Percentiles rank a stretch among this genome's conserved stretches.
phyloP scores from a whole-genome alignment of 2,113 vertebrate species.

The Stictonetta naevosa region DNA sequence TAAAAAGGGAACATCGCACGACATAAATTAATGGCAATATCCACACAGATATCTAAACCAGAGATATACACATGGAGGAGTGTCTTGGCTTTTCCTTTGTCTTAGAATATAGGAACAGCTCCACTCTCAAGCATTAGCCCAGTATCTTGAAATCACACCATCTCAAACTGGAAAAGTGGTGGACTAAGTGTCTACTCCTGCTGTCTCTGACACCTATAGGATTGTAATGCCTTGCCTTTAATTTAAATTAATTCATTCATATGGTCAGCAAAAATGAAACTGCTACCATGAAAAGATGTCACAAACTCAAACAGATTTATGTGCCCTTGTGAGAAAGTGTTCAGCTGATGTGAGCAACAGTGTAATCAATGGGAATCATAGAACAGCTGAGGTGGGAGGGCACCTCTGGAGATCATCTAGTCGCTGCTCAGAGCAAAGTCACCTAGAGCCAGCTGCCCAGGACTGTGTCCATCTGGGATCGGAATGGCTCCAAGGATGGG shows the following conservation, averaged over 20 bases:
- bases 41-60: not conserved
- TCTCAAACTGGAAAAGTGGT: not conserved
- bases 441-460: not conserved
- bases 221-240: not conserved
- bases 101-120: not conserved
- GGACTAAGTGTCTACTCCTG: not conserved
- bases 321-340: not conserved
- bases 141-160: not conserved
- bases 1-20: not conserved
- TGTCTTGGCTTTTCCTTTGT: not conserved
- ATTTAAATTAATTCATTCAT: slow-evolving; percentile 16
- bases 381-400: not conserved
- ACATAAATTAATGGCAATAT: not conserved
- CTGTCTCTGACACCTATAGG: not conserved
- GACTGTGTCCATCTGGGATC: not conserved
- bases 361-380: not conserved
- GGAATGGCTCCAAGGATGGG: not conserved
- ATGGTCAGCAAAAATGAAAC: slow-evolving; percentile 26
- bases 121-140: not conserved
- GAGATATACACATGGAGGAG: not conserved
- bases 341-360: not conserved
- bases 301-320: not conserved
- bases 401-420: not conserved
- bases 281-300: not conserved
- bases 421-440: not conserved